Conservation (phyloP, 1,140 invertebrate genomes). For the Parasteatoda tepidariorum region DNA sequence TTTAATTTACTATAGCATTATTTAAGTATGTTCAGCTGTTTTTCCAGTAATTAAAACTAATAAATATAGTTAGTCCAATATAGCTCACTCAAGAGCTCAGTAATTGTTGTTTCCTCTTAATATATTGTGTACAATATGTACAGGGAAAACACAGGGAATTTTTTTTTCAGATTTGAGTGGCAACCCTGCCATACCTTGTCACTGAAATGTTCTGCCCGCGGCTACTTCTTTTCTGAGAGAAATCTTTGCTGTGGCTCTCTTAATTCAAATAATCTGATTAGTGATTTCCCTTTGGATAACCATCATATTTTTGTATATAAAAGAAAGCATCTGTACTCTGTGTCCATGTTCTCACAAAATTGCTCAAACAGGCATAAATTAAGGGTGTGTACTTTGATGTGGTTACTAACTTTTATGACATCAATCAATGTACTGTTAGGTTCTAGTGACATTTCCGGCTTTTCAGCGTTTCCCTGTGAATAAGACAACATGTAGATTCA, state of each 20-base stretch:
- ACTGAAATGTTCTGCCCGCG: neutral
- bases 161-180: no score
- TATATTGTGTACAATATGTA: no score
- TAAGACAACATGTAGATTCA: no score
- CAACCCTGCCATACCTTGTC: neutral
- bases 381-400: slow-evolving; percentile 10
- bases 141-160: no score
- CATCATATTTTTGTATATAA: neutral
- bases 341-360: slow-evolving; percentile 62
- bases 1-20: no score
- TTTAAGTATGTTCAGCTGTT: no score
- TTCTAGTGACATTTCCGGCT: neutral
- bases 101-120: no score
- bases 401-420: neutral
- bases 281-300: neutral
- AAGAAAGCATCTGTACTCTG: slow-evolving; percentile 1
- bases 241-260: neutral
- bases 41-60: no score
- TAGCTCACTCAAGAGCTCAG: no score
- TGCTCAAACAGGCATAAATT: slow-evolving; percentile 63
- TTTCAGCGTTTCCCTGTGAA: no score
- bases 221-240: neutral
- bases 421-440: neutral
- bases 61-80: no score
- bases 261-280: neutral